Conservation (phyloP, 2,888 invertebrate species). For the Meliscaeva auricollis region DNA sequence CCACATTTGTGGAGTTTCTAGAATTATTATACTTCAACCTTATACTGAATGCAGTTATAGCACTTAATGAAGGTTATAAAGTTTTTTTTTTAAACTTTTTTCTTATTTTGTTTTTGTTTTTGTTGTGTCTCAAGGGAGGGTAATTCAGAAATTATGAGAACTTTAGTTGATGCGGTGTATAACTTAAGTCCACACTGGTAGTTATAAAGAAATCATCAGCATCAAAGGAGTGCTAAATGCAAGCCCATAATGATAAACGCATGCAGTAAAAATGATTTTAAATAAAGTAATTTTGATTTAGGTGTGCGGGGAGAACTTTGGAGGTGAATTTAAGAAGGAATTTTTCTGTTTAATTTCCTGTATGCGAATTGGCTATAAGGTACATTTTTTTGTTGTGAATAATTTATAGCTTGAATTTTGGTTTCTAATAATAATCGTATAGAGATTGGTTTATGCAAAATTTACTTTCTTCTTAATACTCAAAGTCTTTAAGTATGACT, state of each 20-base stretch:
- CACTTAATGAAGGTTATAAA: constrained; percentile 69
- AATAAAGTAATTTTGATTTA: constrained; percentile 47
- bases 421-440: too few relatives aligned
- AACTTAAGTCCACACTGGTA: constrained; percentile 42
- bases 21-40: constrained; percentile 60
- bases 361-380: background rate
- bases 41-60: constrained; percentile 59
- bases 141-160: constrained; percentile 35
- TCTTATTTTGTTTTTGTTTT: constrained; percentile 2
- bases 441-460: too few relatives aligned
- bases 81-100: constrained; percentile 13
- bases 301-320: background rate
- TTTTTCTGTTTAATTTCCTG: background rate
- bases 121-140: constrained; percentile 11
- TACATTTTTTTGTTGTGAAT: too few relatives aligned
- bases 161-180: constrained; percentile 14
- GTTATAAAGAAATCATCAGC: constrained; percentile 42
- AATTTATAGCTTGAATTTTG: too few relatives aligned
- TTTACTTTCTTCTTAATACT: too few relatives aligned
- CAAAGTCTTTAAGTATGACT: too few relatives aligned
- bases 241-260: constrained; percentile 41
- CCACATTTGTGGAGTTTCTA: constrained; percentile 39
- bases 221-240: constrained; percentile 50
- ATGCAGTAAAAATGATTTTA: constrained; percentile 23
- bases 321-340: too few relatives aligned